Evolutionary conservation across 2,888 invertebrate species (phyloP).

Genomic region (Polylopha cassiicola): DNA sequence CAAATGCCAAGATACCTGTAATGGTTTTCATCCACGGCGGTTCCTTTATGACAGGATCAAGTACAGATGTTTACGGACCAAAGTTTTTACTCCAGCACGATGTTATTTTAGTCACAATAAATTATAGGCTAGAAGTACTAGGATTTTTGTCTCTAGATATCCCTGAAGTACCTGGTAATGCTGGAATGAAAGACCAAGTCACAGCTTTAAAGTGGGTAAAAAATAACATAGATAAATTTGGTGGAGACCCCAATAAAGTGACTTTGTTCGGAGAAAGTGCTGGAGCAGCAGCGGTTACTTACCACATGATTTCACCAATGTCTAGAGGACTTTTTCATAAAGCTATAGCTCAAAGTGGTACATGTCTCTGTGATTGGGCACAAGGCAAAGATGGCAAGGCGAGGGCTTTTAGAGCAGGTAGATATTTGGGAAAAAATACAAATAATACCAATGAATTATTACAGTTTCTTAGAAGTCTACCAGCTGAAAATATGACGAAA

Average conservation of each 20-base stretch:
- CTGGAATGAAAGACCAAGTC: constrained; percentile 34
- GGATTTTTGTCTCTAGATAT: constrained; percentile 30
- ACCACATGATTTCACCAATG: constrained; percentile 38
- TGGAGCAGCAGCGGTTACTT: constrained; percentile 37
- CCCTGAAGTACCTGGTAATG: constrained; percentile 31
- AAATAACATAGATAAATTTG: constrained; percentile 26
- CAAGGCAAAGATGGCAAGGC: constrained; percentile 19
- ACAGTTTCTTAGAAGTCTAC: constrained; percentile 25
- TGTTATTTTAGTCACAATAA: constrained; percentile 38
- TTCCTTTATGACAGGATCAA: constrained; percentile 34
- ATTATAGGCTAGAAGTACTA: constrained; percentile 35
- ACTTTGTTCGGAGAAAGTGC: constrained; percentile 39
- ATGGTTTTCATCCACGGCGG: constrained; percentile 45
- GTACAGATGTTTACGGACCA: constrained; percentile 35
- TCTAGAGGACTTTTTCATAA: constrained; percentile 34
- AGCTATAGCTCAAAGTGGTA: constrained; percentile 34
- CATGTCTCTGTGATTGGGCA: constrained; percentile 27
- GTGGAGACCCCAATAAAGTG: constrained; percentile 28
- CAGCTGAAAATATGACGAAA: constrained; percentile 24
- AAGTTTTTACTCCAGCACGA: constrained; percentile 37
- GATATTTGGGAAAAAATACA: constrained; percentile 29
- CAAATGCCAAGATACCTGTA: constrained; percentile 31
- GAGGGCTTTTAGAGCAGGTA: constrained; percentile 26
- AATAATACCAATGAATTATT: constrained; percentile 26
- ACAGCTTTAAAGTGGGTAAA: constrained; percentile 28